phyloP scores from a whole-genome alignment of 64 coral and sea anemone species.

The Stichodactyla helianthus region DNA sequence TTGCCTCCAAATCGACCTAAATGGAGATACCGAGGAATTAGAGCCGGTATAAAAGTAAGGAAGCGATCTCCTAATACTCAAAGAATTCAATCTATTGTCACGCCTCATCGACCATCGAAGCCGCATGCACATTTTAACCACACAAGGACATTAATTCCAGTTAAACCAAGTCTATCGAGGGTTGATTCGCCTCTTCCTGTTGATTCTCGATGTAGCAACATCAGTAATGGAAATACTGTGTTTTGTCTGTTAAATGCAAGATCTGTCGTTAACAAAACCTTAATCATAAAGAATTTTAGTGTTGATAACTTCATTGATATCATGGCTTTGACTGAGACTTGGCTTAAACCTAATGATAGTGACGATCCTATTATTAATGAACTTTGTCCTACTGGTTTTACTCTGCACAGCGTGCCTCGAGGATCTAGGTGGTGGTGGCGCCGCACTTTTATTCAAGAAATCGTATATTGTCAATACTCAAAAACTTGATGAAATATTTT shows the following conservation, averaged over 20 bases:
- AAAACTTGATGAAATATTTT: neutral
- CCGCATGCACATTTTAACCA: no score
- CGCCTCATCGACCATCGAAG: no score
- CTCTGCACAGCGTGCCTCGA: neutral
- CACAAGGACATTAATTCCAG: no score
- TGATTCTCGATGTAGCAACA: neutral
- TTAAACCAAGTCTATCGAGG: no score
- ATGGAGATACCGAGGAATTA: no score
- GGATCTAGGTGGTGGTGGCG: neutral
- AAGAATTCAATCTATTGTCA: no score
- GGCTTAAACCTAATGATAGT: neutral
- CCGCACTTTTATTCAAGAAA: neutral
- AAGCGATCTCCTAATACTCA: no score
- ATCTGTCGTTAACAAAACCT: neutral
- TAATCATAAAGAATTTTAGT: neutral
- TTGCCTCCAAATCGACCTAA: no score
- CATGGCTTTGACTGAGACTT: neutral
- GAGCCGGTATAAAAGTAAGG: no score
- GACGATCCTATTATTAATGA: neutral
- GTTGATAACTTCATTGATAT: neutral
- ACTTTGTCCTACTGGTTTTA: conserved; percentile 9
- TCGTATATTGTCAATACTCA: neutral
- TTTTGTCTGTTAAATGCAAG: neutral
- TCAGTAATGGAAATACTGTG: neutral
- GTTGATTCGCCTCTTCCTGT: no score